Evolutionary conservation across 2,888 invertebrate genomes (phyloP).

Genomic region (Loripinus fragilis): DNA sequence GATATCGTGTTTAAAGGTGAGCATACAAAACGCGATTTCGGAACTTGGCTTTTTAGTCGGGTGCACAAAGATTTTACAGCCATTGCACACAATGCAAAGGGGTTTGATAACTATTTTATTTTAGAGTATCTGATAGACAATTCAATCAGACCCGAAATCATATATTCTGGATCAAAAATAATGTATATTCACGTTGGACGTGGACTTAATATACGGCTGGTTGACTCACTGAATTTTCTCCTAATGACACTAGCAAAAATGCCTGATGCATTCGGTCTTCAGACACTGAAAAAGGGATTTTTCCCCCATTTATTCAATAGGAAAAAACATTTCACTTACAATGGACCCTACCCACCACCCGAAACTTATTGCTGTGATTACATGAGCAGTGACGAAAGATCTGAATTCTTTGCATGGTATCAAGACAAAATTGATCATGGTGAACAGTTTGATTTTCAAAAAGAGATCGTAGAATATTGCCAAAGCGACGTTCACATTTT

Average conservation of each 20-base stretch:
- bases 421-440: slow-evolving; percentile 15
- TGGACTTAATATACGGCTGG: too few species aligned
- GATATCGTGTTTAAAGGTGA: slow-evolving; percentile 46
- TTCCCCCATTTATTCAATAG: too few species aligned
- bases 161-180: too few species aligned
- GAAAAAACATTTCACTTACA: slow-evolving; percentile 30
- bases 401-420: slow-evolving; percentile 27
- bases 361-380: slow-evolving; percentile 6
- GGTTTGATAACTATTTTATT: too few species aligned
- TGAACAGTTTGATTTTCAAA: too few species aligned
- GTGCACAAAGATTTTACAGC: slow-evolving; percentile 36
- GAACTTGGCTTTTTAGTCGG: slow-evolving; percentile 27
- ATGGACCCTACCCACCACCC: slow-evolving; percentile 27
- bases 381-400: slow-evolving; percentile 18
- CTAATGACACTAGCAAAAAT: slow-evolving; percentile 44
- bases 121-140: too few species aligned
- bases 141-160: too few species aligned
- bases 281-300: slow-evolving; percentile 37
- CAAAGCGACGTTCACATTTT: slow-evolving; percentile 53
- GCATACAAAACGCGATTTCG: slow-evolving; percentile 38
- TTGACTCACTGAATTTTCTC: slow-evolving; percentile 45
- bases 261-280: slow-evolving; percentile 41
- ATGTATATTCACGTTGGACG: too few species aligned
- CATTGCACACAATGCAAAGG: too few species aligned
- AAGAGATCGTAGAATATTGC: slow-evolving; percentile 61